These are phyloP conservation scores for Smittia sp. DNA, from an alignment of 2,888 invertebrate species.

Conservation along the genomic window DNA sequence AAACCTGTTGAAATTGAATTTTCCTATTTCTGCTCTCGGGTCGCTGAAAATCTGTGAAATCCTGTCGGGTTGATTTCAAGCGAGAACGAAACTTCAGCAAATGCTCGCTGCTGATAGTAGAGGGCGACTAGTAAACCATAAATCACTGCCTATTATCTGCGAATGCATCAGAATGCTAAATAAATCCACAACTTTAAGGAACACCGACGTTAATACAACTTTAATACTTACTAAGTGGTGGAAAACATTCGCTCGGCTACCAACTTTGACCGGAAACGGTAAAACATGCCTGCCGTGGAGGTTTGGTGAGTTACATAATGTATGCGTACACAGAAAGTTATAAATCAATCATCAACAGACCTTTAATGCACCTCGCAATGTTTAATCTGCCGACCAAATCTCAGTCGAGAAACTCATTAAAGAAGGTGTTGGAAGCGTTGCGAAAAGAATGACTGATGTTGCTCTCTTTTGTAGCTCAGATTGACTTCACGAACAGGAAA, in stretches of 20 bases:
- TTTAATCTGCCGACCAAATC: neutral
- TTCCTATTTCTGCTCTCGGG: neutral
- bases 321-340: slow-evolving; percentile 1
- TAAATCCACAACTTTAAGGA: slow-evolving; percentile 7
- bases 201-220: neutral
- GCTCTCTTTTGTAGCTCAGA: too few species aligned
- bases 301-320: too few species aligned
- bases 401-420: neutral
- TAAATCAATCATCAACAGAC: neutral
- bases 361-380: too few species aligned
- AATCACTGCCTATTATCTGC: slow-evolving; percentile 18
- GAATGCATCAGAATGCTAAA: slow-evolving; percentile 19
- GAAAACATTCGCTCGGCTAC: neutral
- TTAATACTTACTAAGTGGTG: too few species aligned
- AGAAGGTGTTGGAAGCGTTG: too few species aligned
- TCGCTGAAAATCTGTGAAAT: neutral
- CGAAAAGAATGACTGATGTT: too few species aligned
- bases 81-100: too few species aligned
- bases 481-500: too few species aligned
- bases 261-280: neutral
- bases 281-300: neutral
- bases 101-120: too few species aligned
- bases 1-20: slow-evolving; percentile 33
- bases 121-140: neutral
- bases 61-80: too few species aligned